Evolutionary conservation across 2,113 vertebrate species (phyloP), one percentile per base, ranked within the genome.

Genomic region (Tautogolabrus adspersus): DNA sequence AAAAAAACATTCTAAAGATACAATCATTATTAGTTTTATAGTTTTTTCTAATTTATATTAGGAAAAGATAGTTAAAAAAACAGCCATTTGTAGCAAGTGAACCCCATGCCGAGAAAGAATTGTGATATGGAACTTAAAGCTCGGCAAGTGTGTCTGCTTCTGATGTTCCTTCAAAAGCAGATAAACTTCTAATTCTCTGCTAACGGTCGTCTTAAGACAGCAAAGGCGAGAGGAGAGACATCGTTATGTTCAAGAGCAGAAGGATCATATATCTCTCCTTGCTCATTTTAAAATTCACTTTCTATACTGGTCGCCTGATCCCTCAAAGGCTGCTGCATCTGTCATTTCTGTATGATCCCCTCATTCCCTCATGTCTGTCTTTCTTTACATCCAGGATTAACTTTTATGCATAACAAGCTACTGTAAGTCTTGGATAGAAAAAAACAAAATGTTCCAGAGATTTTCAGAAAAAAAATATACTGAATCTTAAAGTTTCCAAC

Each of bases 161-260:
- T 90, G 74, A 88, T 86, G 83, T 88, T 62, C 23, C 68, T 49
- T 74, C 59, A 61, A 74, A 62, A 82, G 63, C 52, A 69, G 69
- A 78, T 66, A 54, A 81, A 85, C 70, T 59, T 65, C 11, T 49
- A 71, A 79, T 66, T 84, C 55, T 63, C 58, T 30, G 72, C 77
- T 68, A 62, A 66, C 2, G 15, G 75, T 77, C 22, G 40, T 73
- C 63, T 72, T 40, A 11, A 9, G 18, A 11, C 54, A 2, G 1
- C 44, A 67, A 52, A 64, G 21, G 3, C 8, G 6, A 60, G 26
- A 66, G 64, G 51, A 79, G 67, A 68, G 60, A 70, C 22, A 62
- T 42, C 11, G 3, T 67, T 1, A 2, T 65, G 13, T 72, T 40
- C 37, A 44, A 68, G 60, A 66, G 52, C 21, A 61, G 66, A 70